These are phyloP conservation scores for Ctenosaura bakeri DNA, from an alignment of 2,797 vertebrate species.

Conservation along the genomic window DNA sequence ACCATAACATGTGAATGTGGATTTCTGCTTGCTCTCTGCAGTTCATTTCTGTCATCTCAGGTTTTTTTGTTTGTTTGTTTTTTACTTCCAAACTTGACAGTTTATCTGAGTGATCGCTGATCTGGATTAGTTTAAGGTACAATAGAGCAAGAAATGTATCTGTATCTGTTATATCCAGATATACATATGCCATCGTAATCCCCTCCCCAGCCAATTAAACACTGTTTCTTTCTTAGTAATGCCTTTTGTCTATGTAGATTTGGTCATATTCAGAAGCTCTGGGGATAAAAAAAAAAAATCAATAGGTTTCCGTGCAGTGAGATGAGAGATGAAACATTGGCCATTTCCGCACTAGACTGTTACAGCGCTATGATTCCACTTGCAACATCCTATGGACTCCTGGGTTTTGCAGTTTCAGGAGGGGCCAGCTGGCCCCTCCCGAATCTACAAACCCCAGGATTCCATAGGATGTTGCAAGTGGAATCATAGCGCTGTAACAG, in stretches of 20 bases:
- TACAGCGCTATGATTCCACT: too few relatives aligned
- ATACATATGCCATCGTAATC: neutral
- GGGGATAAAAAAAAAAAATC: too few relatives aligned
- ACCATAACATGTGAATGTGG: neutral
- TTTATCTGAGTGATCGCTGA: neutral
- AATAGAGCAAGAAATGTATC: neutral
- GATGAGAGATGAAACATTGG: too few relatives aligned
- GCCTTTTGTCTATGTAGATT: neutral
- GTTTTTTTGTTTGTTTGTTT: neutral
- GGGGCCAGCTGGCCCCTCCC: too few relatives aligned
- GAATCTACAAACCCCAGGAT: too few relatives aligned
- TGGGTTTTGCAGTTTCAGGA: too few relatives aligned
- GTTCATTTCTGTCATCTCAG: neutral
- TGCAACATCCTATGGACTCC: too few relatives aligned
- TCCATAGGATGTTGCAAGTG: too few relatives aligned
- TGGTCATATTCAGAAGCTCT: neutral
- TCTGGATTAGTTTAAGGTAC: constrained; percentile 3
- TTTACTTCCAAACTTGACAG: neutral
- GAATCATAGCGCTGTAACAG: too few relatives aligned
- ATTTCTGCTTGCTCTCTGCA: constrained; percentile 1
- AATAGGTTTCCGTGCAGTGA: too few relatives aligned
- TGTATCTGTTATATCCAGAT: neutral
- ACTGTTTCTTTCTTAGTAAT: neutral
- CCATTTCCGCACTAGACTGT: too few relatives aligned
- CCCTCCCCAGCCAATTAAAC: neutral